Percentiles rank a stretch among this genome's conserved stretches.
Evolutionary conservation across 1,140 invertebrate genomes (phyloP).

Genomic region (Drusus annulatus): DNA sequence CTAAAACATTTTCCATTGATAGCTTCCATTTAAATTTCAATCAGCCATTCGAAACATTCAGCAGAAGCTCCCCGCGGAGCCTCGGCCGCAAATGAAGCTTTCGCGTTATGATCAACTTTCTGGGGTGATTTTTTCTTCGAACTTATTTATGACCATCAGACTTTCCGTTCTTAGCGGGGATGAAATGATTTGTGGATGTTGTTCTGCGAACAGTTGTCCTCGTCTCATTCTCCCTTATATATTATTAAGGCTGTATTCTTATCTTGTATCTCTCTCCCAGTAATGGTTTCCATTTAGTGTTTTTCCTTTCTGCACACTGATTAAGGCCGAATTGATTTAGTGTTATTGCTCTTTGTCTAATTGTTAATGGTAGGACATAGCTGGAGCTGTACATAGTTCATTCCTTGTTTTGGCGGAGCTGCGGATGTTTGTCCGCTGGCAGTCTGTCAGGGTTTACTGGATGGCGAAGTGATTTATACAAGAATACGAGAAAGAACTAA

Average conservation of each 20-base stretch:
- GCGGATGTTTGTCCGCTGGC: constrained; percentile 54
- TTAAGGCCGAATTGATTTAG: constrained; percentile 59
- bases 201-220: constrained; percentile 50
- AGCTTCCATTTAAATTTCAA: too few relatives aligned
- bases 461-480: constrained; percentile 48
- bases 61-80: neutral
- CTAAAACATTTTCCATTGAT: too few relatives aligned
- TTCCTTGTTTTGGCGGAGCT: constrained; percentile 53
- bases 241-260: constrained; percentile 2
- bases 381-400: constrained; percentile 55
- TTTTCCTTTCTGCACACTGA: constrained; percentile 56
- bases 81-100: constrained; percentile 54
- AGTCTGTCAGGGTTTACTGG: constrained; percentile 55
- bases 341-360: constrained; percentile 60
- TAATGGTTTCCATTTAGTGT: constrained; percentile 53
- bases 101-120: constrained; percentile 54
- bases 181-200: constrained; percentile 59
- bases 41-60: neutral
- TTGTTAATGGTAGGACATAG: constrained; percentile 58
- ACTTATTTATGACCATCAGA: constrained; percentile 58
- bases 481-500: constrained; percentile 38
- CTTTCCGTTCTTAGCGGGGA: constrained; percentile 54
- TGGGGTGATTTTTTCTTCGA: constrained; percentile 48
- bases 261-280: constrained; percentile 47
- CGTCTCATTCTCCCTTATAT: constrained; percentile 3